phyloP scores from a whole-genome alignment of 2,797 vertebrate genomes.

The Bradypus variegatus region DNA sequence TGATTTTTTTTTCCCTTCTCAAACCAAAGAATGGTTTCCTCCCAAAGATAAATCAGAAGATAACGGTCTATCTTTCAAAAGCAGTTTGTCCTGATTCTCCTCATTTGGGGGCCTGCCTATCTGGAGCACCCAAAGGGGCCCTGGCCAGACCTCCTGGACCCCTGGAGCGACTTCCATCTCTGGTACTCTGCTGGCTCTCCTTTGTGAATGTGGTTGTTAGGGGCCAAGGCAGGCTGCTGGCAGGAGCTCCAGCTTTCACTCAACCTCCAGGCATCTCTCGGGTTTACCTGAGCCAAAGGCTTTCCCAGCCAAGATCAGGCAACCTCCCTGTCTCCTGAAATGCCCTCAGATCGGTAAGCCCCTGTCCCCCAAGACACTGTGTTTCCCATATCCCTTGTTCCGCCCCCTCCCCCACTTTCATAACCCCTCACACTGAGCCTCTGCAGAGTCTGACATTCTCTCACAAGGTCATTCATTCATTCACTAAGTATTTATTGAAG shows the following conservation, averaged over 20 bases:
- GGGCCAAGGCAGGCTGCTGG: not conserved
- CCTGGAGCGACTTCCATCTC: not conserved
- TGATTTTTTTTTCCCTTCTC: not conserved
- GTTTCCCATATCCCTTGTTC: not conserved
- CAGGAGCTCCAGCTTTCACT: not conserved
- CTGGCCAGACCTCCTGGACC: not conserved
- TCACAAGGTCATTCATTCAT: not conserved
- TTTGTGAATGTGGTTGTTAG: not conserved
- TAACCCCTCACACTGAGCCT: not conserved
- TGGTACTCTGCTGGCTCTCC: not conserved
- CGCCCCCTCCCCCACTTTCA: not conserved
- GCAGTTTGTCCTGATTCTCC: not conserved
- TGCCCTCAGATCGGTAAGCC: not conserved
- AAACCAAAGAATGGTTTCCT: constrained; percentile 40
- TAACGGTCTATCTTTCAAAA: constrained; percentile 27
- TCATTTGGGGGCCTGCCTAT: not conserved
- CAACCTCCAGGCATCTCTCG: not conserved
- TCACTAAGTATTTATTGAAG: not conserved
- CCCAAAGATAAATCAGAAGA: constrained; percentile 5
- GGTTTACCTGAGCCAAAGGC: constrained; percentile 66
- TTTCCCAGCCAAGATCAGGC: constrained; percentile 48
- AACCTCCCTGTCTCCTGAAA: not conserved
- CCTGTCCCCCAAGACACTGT: not conserved
- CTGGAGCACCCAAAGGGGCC: not conserved
- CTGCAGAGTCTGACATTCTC: constrained; percentile 21